Evolutionary conservation across 2,797 vertebrate species (phyloP), one percentile per base, ranked within the genome.

Genomic region (Tapera naevia): DNA sequence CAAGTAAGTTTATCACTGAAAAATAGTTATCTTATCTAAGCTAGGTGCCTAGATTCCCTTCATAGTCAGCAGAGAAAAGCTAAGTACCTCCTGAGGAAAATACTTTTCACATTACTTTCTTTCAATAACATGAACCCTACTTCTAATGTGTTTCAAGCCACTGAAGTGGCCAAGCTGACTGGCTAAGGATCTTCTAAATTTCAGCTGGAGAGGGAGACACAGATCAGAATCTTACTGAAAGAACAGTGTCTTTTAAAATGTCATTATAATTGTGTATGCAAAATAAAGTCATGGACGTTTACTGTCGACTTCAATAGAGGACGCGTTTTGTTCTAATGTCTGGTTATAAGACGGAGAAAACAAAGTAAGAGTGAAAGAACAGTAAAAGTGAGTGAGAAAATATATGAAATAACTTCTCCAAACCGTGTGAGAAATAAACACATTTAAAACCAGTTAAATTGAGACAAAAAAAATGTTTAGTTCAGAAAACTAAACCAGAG

Each of bases 301-400:
- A 74, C n/a, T 69, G 25, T 81, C 94, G 58, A 17, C 46, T 78
- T 94, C 30, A 32, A 0, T 4, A 91, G 18, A 75, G 28, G 56
- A 79, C 82, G 60, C 72, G 89, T 93, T 95, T 89, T 43, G 27
- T 39, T 85, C 25, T 82, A 87, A 84, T 48, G 32, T 25, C 50
- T 90, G 54, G 45, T 79, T 91, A 76, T 70, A 81, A 91, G 86
- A 45, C 43, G 92, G 74, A 84, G n/a, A n/a, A n/a, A n/a, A n/a
- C n/a, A 91, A 92, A 95, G 22, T 69, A 91, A 91, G 91, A 91
- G 37, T 60, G 87, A 91, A 95, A 89, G 78, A 95, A 91, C 50
- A 92, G 87, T 91, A 92, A 91, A 91, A 89, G 45, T 75, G 81
- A 75, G 56, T 48, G 33, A 92, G 53, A 89, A 95, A 91, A 94